Conservation (phyloP, 2,113 vertebrate species). For the Tyto alba region DNA sequence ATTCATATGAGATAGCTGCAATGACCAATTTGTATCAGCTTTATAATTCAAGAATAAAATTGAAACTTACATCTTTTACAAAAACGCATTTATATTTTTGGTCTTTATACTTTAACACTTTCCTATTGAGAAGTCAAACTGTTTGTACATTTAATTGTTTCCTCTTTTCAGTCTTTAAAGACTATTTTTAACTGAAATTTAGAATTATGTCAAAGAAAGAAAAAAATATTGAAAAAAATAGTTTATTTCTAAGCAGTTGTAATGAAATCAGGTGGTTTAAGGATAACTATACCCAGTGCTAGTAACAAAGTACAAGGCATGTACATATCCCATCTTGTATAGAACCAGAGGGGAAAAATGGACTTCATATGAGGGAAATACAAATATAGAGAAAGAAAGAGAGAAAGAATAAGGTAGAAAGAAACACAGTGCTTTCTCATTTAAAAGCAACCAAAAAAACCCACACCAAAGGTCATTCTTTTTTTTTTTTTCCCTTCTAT, state of each 20-base stretch:
- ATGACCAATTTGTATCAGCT: neutral
- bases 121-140: neutral
- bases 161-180: neutral
- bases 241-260: neutral
- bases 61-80: neutral
- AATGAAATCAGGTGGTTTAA: neutral
- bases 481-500: neutral
- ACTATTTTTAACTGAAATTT: neutral
- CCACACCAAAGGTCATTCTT: neutral
- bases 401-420: neutral
- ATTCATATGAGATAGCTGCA: neutral
- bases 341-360: accelerated
- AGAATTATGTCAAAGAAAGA: neutral
- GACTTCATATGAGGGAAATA: neutral
- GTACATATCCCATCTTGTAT: neutral
- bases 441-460: neutral
- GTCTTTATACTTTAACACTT: neutral
- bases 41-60: neutral
- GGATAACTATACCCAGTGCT: neutral
- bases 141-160: neutral
- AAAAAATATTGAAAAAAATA: neutral
- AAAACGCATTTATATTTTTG: neutral
- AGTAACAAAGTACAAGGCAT: neutral
- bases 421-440: neutral
- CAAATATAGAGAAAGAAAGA: neutral